phyloP scores from a whole-genome alignment of 2,888 invertebrate genomes.

The Tortricodes alternella region DNA sequence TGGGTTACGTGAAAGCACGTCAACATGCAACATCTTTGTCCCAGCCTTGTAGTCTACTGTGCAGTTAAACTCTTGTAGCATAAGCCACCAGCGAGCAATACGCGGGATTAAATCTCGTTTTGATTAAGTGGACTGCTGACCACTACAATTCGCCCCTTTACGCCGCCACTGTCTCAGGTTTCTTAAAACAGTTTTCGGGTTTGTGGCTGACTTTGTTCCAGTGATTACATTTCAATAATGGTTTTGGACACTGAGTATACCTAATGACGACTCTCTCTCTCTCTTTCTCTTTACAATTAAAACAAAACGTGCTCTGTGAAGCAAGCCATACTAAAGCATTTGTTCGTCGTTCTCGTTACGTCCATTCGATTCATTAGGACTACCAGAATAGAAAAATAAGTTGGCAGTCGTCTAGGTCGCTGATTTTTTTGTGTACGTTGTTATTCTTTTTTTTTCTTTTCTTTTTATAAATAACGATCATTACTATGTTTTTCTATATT shows the following conservation, averaged over 20 bases:
- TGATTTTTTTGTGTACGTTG: too few species aligned
- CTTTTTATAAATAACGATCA: too few species aligned
- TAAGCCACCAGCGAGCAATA: background rate
- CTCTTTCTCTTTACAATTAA: background rate
- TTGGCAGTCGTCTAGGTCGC: too few species aligned
- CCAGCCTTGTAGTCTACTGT: constrained; percentile 2
- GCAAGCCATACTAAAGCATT: too few species aligned
- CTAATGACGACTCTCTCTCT: too few species aligned
- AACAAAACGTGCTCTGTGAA: background rate
- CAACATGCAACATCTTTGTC: too few species aligned
- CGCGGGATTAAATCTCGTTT: too few species aligned
- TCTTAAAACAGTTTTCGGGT: background rate
- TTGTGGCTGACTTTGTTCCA: background rate
- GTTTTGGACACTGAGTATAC: background rate
- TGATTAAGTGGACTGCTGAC: constrained; percentile 9
- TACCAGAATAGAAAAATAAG: too few species aligned
- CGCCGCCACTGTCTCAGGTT: background rate
- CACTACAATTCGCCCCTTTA: constrained; percentile 22
- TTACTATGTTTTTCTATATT: too few species aligned
- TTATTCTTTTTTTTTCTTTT: too few species aligned
- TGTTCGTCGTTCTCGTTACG: too few species aligned
- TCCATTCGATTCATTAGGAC: too few species aligned
- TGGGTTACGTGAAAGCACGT: background rate
- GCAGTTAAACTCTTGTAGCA: constrained; percentile 10
- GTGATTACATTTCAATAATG: background rate